phyloP scores from a whole-genome alignment of 2,888 invertebrate species.

The Drosophila pseudotalamancana region DNA sequence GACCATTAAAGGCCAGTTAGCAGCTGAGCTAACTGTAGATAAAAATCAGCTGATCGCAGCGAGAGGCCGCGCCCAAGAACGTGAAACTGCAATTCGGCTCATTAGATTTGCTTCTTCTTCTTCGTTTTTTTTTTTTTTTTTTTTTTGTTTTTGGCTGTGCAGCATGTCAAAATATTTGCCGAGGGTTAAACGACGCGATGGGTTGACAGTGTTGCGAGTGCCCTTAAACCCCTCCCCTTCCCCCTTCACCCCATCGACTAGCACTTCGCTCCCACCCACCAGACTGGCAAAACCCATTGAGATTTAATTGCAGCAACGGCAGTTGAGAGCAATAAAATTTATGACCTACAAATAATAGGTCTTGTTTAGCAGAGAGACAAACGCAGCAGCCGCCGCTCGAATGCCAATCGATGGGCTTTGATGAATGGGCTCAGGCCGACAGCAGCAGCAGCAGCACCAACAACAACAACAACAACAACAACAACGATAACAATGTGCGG shows the following conservation, averaged over 20 bases:
- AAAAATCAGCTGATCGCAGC: conserved; percentile 41
- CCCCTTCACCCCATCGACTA: conserved; percentile 56
- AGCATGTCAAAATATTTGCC: conserved; percentile 53
- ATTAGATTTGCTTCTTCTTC: conserved; percentile 40
- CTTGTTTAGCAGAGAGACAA: conserved; percentile 60
- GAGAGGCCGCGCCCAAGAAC: conserved; percentile 13
- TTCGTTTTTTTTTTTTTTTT: no score
- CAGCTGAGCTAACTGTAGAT: conserved; percentile 22
- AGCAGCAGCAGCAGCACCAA: conserved; percentile 22
- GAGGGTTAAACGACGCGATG: conserved; percentile 9
- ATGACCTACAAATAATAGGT: conserved; percentile 83
- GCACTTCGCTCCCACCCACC: no score
- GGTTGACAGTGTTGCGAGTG: conserved; percentile 10
- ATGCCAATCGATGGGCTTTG: conserved; percentile 63
- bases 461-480: conserved; percentile 1
- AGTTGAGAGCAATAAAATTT: conserved; percentile 83
- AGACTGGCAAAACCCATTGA: conserved; percentile 60
- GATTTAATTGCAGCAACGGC: conserved; percentile 82
- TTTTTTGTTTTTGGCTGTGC: conserved; percentile 29
- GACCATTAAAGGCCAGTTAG: conserved; percentile 40
- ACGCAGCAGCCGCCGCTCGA: conserved; percentile 21
- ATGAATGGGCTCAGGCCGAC: conserved; percentile 60
- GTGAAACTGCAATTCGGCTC: conserved; percentile 34
- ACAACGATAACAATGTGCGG: conserved; percentile 50
- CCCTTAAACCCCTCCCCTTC: neutral